Base-by-base conservation (phyloP, 2,888 invertebrate genomes). In the Caenorhabditis doughertyi region DNA sequence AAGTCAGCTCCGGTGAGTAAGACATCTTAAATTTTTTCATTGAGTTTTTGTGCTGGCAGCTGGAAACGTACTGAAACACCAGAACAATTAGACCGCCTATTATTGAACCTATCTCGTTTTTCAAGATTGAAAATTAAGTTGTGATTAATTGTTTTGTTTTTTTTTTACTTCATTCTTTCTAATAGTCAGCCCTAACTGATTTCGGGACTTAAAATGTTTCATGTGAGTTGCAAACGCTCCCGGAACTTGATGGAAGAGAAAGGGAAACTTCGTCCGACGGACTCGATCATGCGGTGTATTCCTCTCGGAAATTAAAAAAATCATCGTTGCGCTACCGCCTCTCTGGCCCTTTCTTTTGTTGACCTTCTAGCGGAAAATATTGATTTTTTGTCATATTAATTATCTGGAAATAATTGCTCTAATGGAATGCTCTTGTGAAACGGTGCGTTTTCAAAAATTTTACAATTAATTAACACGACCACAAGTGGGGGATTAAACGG, bases 291-390 rank as follows among this genome's bases (percentile, higher is more conserved):
- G 25, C n/a, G 5, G 65, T 74, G 74, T 58, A 74, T 49, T 58
- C 23, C 56, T 49, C 58, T 65, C 67, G 35, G 74, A 32, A 47
- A 56, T 49, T 58, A 67, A 67, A 74, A 76, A 67, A 49, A 55
- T 72, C 62, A 60, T 62, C 47, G 32, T 62, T 70, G 65, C 74
- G 56, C 74, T 32, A 55, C 64, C 73, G 51, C 65, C 55, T 47
- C 73, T 60, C 55, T 16, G 47, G 49, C 27, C 32, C 55, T 51
- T 79, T 68, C 42, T 25, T 71, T 56, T 79, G 71, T 79, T 79
- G 79, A 79, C 74, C 65, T 32, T 74, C 74, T 25, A 53, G 51
- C 51, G 47, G 51, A 74, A 60, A 62, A 18, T 71, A 79, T 79
- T 47, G 79, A 79, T 79, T 79, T 70, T 77, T 27, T 23, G 11